Evolutionary conservation across 2,888 invertebrate species (phyloP), one percentile per base, ranked within the genome.

Genomic region (Reticulitermes lucifugus): DNA sequence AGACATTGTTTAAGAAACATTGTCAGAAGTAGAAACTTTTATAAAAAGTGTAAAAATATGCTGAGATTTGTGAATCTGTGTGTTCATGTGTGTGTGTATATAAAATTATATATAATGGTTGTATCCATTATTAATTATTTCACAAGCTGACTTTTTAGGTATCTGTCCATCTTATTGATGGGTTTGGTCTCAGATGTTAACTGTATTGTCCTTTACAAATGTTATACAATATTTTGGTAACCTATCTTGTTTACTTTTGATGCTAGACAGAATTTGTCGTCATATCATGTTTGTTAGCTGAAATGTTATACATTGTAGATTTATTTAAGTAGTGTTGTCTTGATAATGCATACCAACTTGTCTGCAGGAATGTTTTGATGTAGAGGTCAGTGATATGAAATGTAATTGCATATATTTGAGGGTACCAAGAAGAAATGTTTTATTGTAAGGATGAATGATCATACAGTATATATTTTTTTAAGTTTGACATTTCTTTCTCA

Each of bases 201-300:
- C 35, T 35, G 35, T n/a, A 60, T 25, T n/a, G 25, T 7, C 25
- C 65, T 65, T 65, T 41, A 73, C 73, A 73, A 41, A 73, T 73
- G 73, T 73, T 73, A 70, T 29, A 73, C 41, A 73, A 73, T 73
- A 73, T 73, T 73, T 73, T 73, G 73, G 73, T 73, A 73, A 29
- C 18, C 14, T 73, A 21, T 73, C 18, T 35, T 6, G 1, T 73
- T 35, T 73, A 73, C 73, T 29, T 73, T 41, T 73, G 41, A 73
- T 41, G 6, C 5, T 41, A 41, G 29, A 41, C 73, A 73, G 73
- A 73, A 41, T 41, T 73, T 73, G 41, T 73, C 14, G 73, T 18
- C 35, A 41, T 21, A 6, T 29, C 73, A 41, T 41, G 73, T 73
- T 73, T 35, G 73, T 73, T 73, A 65, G n/a, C n/a, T 65, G 65